Conservation (phyloP, 2,888 invertebrate genomes). For the Achlya flavicornis region DNA sequence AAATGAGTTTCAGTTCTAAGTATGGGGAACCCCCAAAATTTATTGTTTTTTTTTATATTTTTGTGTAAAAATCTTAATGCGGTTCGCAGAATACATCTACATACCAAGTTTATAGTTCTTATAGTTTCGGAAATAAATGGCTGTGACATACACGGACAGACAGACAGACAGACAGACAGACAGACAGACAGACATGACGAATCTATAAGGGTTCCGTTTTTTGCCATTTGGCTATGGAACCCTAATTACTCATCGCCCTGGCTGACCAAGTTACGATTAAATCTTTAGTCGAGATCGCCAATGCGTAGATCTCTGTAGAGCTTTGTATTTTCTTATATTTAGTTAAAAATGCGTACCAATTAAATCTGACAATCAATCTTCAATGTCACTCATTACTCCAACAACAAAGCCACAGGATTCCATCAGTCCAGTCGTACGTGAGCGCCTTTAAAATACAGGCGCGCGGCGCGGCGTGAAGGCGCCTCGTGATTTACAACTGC, state of each 20-base stretch:
- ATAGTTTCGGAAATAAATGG: too few relatives aligned
- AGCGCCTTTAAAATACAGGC: not conserved
- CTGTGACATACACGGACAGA: too few relatives aligned
- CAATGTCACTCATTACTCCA: not conserved
- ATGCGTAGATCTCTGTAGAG: not conserved
- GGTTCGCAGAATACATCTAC: too few relatives aligned
- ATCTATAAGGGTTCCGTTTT: too few relatives aligned
- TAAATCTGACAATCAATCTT: slow-evolving; percentile 5
- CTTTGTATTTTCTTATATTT: not conserved
- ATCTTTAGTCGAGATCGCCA: not conserved
- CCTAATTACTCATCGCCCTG: slow-evolving; percentile 11
- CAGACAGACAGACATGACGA: too few relatives aligned
- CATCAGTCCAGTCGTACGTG: slow-evolving; percentile 3
- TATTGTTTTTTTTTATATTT: too few relatives aligned
- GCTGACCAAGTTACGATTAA: slow-evolving; percentile 9
- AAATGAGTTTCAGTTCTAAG: too few relatives aligned
- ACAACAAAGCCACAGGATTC: not conserved
- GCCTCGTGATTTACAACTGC: slow-evolving; percentile 70
- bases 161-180: too few relatives aligned
- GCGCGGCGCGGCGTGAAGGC: slow-evolving; percentile 42
- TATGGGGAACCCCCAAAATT: too few relatives aligned
- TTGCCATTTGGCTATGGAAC: too few relatives aligned
- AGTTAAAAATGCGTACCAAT: not conserved
- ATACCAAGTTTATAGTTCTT: too few relatives aligned
- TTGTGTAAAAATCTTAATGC: too few relatives aligned